These are phyloP conservation scores for Tortricodes alternella DNA, from an alignment of 2,888 invertebrate species.

Conservation along the genomic window DNA sequence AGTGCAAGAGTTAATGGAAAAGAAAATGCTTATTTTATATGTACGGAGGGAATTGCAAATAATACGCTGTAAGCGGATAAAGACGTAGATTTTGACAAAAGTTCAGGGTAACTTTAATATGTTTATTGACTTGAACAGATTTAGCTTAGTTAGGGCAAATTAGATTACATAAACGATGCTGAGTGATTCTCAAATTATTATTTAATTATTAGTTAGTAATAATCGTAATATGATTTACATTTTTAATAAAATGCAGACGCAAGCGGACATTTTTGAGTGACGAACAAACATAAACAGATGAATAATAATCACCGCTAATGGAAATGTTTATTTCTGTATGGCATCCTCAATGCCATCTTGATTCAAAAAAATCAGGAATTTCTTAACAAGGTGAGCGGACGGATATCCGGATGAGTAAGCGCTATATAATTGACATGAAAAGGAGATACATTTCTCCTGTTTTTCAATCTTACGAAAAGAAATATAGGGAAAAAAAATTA, in stretches of 20 bases:
- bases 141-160: background rate
- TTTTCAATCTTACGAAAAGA: background rate
- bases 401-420: constrained; percentile 25
- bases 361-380: constrained; percentile 58
- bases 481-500: constrained; percentile 1
- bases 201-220: background rate
- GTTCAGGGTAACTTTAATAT: background rate
- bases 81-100: background rate
- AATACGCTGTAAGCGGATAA: background rate
- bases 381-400: constrained; percentile 42
- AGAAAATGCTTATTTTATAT: background rate
- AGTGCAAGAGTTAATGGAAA: no score
- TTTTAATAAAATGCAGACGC: background rate
- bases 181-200: no score
- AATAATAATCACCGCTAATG: constrained; percentile 48
- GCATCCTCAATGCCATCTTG: constrained; percentile 41
- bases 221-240: background rate
- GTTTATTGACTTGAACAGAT: background rate
- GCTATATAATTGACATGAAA: constrained; percentile 8
- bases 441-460: constrained; percentile 7
- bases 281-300: constrained; percentile 40
- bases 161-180: background rate
- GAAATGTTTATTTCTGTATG: constrained; percentile 46
- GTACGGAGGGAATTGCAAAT: no score
- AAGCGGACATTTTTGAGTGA: constrained; percentile 1